Conservation (phyloP, 2,888 invertebrate species). For the Lycocerus yunnanus region DNA sequence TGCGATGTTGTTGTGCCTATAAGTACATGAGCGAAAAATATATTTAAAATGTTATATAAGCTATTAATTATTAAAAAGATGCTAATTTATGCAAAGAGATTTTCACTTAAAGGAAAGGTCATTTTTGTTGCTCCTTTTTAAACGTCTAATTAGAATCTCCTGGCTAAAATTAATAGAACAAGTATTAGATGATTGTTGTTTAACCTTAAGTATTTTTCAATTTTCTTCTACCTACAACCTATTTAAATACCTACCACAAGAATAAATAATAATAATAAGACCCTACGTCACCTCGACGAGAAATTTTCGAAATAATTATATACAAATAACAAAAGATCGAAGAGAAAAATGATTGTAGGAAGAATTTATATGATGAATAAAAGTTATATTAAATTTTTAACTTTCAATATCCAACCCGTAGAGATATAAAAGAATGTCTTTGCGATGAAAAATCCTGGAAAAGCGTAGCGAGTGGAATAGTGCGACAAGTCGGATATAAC, state of each 20-base stretch:
- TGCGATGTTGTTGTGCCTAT: background rate
- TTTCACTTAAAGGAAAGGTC: conserved; percentile 47
- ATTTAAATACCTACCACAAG: background rate
- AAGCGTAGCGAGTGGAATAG: conserved; percentile 14
- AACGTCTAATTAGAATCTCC: conserved; percentile 44
- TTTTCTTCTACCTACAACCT: background rate
- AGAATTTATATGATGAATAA: conserved; percentile 7
- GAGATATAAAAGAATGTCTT: conserved; percentile 29
- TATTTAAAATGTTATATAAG: conserved; percentile 46
- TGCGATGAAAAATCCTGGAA: conserved; percentile 23
- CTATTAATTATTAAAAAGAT: conserved; percentile 44
- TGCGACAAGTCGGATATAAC: conserved; percentile 20
- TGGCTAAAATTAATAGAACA: conserved; percentile 30
- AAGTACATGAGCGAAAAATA: background rate
- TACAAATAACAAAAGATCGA: background rate
- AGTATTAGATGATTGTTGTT: background rate
- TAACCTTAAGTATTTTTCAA: background rate
- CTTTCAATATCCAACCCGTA: conserved; percentile 31
- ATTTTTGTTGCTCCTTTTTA: conserved; percentile 34
- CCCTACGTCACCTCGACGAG: background rate
- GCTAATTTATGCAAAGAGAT: conserved; percentile 47
- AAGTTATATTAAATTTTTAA: conserved; percentile 32
- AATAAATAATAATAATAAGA: background rate
- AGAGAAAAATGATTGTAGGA: background rate
- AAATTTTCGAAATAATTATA: background rate